Base-by-base conservation (phyloP, 2,113 vertebrate species). In the Labeo rohita region DNA sequence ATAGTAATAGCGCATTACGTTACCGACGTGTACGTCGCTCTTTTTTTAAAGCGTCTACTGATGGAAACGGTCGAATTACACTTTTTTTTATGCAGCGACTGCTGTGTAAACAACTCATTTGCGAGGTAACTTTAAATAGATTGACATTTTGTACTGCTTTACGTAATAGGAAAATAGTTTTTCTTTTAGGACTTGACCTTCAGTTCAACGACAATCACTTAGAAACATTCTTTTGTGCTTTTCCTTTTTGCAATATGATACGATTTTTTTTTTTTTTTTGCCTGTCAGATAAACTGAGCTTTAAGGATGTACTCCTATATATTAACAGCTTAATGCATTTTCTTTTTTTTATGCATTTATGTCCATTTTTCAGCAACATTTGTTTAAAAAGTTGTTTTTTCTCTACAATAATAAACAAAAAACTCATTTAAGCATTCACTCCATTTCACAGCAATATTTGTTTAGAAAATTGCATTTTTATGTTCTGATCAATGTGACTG, bases 1-100 rank as follows among this genome's bases (percentile, higher is more conserved):
- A 72, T 73, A 78, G 50, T n/a, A 78, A 86, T 61, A 54, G 75
- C 72, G 45, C 79, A 83, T 86, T 74, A 11, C 43, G 21, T 76
- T 80, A 86, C 16, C 23, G 43, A 49, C 6, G 49, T 28, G 45
- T 28, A 78, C 43, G 36, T 36, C 36, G 39, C 50, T 75, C 28
- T 28, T 28, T 28, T 23, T 54, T 78, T 59, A 78, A 78, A 59
- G 15, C 52, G 23, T 15, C 56, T 8, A 61, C 43, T 75, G n/a
- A 7, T n/a, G 18, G 68, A 72, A 72, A 21, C 7, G 7, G 4
- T 9, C 18, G 34, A 70, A 70, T 45, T 72, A 10, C n/a, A 61
- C 21, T 8, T 4, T 18, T 28, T 70, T 39, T 39, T 6, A 7
- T 36, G 2, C 13, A 36, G 12, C 65, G 2, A 21, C 18, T 36